phyloP scores from a whole-genome alignment of 2,797 vertebrate species.

The Thripadectes ignobilis region DNA sequence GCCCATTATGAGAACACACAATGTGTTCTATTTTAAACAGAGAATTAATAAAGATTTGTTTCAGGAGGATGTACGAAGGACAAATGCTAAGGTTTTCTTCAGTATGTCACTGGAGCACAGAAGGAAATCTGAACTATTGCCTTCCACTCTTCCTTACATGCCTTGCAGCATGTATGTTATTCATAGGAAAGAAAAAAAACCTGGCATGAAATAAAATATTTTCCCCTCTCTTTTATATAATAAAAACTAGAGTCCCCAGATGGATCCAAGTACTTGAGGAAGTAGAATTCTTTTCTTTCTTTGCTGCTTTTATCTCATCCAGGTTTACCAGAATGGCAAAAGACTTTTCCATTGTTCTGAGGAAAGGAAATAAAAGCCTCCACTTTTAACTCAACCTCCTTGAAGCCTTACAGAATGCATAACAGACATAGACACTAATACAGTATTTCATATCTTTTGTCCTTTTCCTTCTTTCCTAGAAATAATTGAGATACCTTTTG shows the following conservation, averaged over 20 bases:
- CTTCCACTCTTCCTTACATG: neutral
- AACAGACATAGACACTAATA: neutral
- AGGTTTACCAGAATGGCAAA: neutral
- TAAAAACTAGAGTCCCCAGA: neutral
- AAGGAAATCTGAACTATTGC: neutral
- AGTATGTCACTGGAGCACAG: neutral
- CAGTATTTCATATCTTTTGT: neutral
- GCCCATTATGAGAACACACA: slow-evolving; percentile 24
- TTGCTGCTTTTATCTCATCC: neutral
- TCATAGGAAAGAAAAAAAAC: neutral
- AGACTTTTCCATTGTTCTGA: neutral
- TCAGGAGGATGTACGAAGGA: slow-evolving; percentile 19
- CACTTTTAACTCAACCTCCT: neutral
- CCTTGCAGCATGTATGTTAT: neutral
- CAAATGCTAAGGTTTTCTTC: neutral
- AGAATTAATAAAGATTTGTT: slow-evolving; percentile 63
- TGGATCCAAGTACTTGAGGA: neutral
- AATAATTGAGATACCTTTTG: neutral
- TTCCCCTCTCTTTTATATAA: neutral
- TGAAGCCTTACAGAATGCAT: neutral
- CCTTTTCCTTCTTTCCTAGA: neutral
- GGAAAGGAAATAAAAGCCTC: neutral
- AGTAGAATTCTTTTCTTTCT: neutral
- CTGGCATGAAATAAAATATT: neutral
- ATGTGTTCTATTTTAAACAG: slow-evolving; percentile 57